Conservation (phyloP, 2,797 vertebrate species). For the Sandelia bainsii region DNA sequence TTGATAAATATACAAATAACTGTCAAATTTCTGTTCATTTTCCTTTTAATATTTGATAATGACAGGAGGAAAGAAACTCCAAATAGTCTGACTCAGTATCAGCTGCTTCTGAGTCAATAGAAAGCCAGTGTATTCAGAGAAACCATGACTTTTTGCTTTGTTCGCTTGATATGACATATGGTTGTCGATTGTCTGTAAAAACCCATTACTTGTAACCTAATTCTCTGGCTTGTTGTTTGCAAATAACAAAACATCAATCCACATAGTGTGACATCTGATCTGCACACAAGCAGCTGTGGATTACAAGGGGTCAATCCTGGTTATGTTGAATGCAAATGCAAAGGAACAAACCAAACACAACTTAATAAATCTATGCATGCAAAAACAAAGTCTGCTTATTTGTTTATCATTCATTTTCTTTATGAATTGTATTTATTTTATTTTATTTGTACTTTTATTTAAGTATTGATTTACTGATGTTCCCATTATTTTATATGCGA, state of each 20-base stretch:
- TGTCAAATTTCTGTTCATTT: no score
- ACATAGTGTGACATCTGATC: neutral
- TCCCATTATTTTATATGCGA: no score
- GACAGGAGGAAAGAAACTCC: neutral
- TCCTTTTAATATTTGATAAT: neutral
- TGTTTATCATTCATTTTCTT: neutral
- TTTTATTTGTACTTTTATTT: neutral
- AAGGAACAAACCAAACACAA: neutral
- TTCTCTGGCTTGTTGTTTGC: neutral
- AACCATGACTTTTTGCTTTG: neutral
- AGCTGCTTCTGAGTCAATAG: no score
- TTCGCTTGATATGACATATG: neutral
- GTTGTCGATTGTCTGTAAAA: neutral
- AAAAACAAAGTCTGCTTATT: neutral
- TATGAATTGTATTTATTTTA: neutral
- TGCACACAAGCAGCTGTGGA: neutral
- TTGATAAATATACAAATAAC: no score
- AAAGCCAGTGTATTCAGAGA: neutral
- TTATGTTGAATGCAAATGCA: neutral
- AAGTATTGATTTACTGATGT: no score
- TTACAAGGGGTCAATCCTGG: neutral
- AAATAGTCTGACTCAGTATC: no score
- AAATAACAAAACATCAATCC: slow-evolving; percentile 1
- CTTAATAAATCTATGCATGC: neutral
- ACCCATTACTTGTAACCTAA: neutral